A percentile compares a stretch with the other conserved stretches of the same genome.
These are phyloP conservation scores for Drosophila anceps DNA, from an alignment of 2,888 invertebrate genomes.

Conservation along the genomic window DNA sequence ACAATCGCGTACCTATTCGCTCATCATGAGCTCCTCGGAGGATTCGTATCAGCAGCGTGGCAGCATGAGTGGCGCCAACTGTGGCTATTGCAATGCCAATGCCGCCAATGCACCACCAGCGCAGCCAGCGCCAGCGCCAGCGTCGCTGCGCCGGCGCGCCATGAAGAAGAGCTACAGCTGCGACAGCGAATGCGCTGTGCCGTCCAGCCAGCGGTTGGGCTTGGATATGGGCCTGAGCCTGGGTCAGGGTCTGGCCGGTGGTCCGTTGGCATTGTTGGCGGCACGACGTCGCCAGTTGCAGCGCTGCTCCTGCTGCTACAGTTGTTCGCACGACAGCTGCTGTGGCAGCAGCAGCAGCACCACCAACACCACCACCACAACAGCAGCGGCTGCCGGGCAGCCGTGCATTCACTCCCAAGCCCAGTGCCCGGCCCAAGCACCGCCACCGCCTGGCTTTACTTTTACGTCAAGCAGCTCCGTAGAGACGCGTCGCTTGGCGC, in stretches of 20 bases:
- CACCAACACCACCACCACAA: conserved; percentile 63
- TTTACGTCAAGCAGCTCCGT: conserved; percentile 79
- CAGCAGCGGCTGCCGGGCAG: conserved; percentile 39
- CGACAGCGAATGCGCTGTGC: conserved; percentile 78
- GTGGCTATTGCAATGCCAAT: conserved; percentile 55
- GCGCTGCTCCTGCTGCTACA: conserved; percentile 65
- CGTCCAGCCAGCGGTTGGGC: conserved; percentile 31
- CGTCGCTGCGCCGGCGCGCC: conserved; percentile 59
- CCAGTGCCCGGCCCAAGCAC: conserved; percentile 3
- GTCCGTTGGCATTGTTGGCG: conserved; percentile 59
- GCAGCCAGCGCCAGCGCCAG: conserved; percentile 35
- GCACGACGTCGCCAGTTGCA: conserved; percentile 60
- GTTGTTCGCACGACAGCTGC: conserved; percentile 69
- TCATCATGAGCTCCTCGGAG: conserved; percentile 86
- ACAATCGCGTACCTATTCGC: conserved; percentile 85
- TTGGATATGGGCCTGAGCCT: conserved; percentile 49
- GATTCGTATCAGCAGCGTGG: conserved; percentile 84
- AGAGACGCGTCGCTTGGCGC: conserved; percentile 72
- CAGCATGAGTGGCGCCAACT: conserved; percentile 51
- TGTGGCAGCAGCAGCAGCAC: conserved; percentile 84
- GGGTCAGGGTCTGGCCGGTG: conserved; percentile 52
- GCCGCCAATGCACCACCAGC: conserved; percentile 3
- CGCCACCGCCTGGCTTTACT: conserved; percentile 27
- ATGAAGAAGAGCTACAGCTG: conserved; percentile 85
- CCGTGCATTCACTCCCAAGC: conserved; percentile 2